Evolutionary conservation across 1,140 invertebrate genomes (phyloP).

Genomic region (Zophobas atratus): DNA sequence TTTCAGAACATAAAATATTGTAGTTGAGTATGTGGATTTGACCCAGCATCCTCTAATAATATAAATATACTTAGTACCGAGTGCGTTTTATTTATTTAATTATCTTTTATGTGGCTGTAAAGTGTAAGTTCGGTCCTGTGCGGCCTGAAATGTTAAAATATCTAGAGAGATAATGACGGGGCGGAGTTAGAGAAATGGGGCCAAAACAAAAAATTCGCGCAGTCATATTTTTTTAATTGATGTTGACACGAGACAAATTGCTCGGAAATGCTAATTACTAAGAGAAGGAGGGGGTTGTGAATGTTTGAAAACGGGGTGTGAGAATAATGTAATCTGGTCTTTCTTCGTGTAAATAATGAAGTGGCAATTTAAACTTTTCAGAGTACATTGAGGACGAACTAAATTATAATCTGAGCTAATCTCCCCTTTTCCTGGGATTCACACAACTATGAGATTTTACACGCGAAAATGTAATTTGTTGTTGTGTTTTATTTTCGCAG

Average conservation of each 20-base stretch:
- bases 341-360: not conserved
- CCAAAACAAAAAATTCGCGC: constrained; percentile 11
- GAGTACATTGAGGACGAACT: not conserved
- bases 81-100: no score
- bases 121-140: no score
- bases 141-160: constrained; percentile 3
- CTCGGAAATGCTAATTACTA: constrained; percentile 23
- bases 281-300: not conserved
- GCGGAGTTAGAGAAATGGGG: not conserved
- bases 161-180: constrained; percentile 3
- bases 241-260: constrained; percentile 27
- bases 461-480: constrained; percentile 15
- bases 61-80: no score
- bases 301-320: not conserved
- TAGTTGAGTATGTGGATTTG: no score
- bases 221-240: constrained; percentile 41
- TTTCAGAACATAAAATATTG: no score
- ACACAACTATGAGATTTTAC: not conserved
- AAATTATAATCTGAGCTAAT: not conserved
- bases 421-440: not conserved
- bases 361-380: not conserved
- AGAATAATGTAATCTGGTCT: no score
- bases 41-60: no score
- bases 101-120: no score
- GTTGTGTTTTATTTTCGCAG: constrained; percentile 6